Base-by-base conservation (phyloP, 1,140 invertebrate genomes). In the Maconellicoccus hirsutus region DNA sequence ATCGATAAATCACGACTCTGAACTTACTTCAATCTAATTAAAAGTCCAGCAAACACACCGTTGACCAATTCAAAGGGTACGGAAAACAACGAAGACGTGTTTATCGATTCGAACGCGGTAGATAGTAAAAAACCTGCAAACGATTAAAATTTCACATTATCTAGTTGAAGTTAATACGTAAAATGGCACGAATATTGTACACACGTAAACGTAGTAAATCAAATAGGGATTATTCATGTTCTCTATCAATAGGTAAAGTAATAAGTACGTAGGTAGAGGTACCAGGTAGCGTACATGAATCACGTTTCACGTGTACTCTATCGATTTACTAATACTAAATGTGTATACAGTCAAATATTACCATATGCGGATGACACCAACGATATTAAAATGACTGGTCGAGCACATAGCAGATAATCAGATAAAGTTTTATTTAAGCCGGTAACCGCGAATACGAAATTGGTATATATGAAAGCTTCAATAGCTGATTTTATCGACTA, bases 51-150 rank as follows among this genome's bases (percentile, higher is more conserved):
- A 74, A 85, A 86, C 78, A 84, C 84, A 1, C 85, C 81, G 1
- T 82, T 82, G 4, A 87, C 76, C 69, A 86, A 81, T 33, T 88
- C 86, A 70, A 87, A 81, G 0, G 87, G 86, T 6, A 89, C 85
- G n/a, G 82, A 86, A 12, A 84, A 79, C 21, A 83, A 78, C 0
- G 83, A 87, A 63, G 81, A 85, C 33, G 82, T 85, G 71, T 82
- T 81, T 76, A 83, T 84, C 70, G 79, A 86, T 78, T 87, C 84
- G 76, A 87, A 87, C 19, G 84, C 81, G 2, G 86, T 80, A 10
- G 86, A 87, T 70, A 87, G 80, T 71, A 86, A 83, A 29, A 84
- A 83, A 76, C 88, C 87, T 81, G 79, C 72, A 74, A 81, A 75
- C 21, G n/a, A n/a, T n/a, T n/a, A n/a, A 75, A 76, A 66, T 25